A percentile compares a stretch with the other conserved stretches of the same genome.
These are phyloP conservation scores for Percopsis omiscomaycus DNA, from an alignment of 2,797 vertebrate genomes.

Conservation along the genomic window DNA sequence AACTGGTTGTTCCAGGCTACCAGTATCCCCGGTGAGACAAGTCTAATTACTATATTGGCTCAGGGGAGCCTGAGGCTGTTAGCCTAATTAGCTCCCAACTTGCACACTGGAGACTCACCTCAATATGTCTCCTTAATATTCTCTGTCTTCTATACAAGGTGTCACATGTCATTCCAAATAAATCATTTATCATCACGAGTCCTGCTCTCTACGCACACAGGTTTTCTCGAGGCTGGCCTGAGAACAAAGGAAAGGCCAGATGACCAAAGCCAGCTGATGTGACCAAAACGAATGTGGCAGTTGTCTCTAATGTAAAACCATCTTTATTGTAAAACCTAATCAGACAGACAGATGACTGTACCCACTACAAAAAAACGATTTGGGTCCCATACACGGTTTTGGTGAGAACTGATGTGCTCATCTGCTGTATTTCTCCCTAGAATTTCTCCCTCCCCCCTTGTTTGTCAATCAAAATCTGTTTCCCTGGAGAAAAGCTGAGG, in stretches of 20 bases:
- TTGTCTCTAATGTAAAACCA: conserved; percentile 17
- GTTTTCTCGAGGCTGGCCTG: conserved; percentile 18
- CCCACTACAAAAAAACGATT: not conserved
- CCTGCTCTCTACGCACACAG: conserved; percentile 20
- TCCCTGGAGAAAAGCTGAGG: conserved; percentile 31
- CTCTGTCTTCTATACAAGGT: conserved; percentile 38
- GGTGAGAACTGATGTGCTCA: conserved; percentile 8
- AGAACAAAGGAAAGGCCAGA: conserved; percentile 43
- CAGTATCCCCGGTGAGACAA: conserved; percentile 14
- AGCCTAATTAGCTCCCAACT: conserved; percentile 40
- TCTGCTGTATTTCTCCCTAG: conserved; percentile 6
- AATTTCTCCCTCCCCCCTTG: not conserved
- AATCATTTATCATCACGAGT: conserved; percentile 55
- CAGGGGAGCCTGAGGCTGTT: conserved; percentile 21
- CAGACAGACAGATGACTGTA: conserved; percentile 12
- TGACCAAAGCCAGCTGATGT: conserved; percentile 31
- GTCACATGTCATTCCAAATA: conserved; percentile 52
- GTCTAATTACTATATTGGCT: conserved; percentile 20
- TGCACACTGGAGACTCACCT: conserved; percentile 16
- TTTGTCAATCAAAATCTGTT: conserved; percentile 33
- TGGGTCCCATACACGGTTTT: not conserved
- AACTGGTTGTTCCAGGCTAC: not conserved
- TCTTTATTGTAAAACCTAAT: conserved; percentile 1
- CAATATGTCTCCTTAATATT: conserved; percentile 11
- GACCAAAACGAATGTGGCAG: conserved; percentile 12